phyloP scores from a whole-genome alignment of 92 coral and sea anemone genomes.

The Palythoa grandis region DNA sequence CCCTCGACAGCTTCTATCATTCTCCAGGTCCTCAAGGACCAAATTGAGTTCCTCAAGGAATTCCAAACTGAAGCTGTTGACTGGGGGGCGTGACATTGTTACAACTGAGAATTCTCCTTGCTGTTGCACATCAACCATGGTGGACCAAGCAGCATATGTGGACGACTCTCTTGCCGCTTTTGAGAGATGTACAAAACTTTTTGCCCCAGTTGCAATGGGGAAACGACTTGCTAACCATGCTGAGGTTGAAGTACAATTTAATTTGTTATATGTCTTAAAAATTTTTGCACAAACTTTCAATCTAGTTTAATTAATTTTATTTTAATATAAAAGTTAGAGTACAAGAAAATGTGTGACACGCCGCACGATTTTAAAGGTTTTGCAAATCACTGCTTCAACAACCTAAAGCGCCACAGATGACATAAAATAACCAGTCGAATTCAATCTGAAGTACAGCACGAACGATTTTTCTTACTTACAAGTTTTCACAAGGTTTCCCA shows the following conservation, averaged over 20 bases:
- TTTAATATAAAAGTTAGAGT: too few relatives aligned
- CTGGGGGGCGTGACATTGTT: slow-evolving; percentile 82
- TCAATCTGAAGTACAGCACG: neutral
- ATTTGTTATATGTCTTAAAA: too few relatives aligned
- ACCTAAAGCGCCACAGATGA: neutral
- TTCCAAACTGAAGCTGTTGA: slow-evolving; percentile 89
- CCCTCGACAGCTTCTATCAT: slow-evolving; percentile 75
- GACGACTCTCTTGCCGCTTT: slow-evolving; percentile 11
- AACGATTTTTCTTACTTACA: neutral
- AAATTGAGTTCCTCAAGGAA: slow-evolving; percentile 78
- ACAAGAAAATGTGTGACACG: neutral
- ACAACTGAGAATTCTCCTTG: slow-evolving; percentile 70
- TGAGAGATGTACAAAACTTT: neutral
- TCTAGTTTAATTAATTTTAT: too few relatives aligned
- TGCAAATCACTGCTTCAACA: neutral
- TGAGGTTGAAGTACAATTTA: neutral
- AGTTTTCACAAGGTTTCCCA: neutral
- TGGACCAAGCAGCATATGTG: slow-evolving; percentile 30
- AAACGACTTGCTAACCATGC: slow-evolving; percentile 3
- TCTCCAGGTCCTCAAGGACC: slow-evolving; percentile 72
- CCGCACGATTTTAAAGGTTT: neutral
- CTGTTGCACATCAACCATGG: slow-evolving; percentile 70
- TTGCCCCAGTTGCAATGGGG: neutral
- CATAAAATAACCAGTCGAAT: neutral
- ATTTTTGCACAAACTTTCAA: too few relatives aligned